These are phyloP conservation scores for Haemorhous mexicanus DNA, from an alignment of 2,113 vertebrate species.

Conservation along the genomic window DNA sequence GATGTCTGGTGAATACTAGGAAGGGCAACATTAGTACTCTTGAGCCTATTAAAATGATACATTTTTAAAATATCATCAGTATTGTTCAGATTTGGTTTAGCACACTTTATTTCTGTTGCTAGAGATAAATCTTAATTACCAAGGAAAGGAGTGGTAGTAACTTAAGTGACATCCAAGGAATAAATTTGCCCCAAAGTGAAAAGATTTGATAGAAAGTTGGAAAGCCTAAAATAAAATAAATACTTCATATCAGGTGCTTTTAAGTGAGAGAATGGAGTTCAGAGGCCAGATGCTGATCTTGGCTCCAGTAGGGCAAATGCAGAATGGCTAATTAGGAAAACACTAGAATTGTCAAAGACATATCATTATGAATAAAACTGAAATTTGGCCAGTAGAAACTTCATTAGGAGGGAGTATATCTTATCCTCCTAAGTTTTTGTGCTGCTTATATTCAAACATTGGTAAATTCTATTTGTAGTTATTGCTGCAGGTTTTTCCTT, in stretches of 20 bases:
- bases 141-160: background rate
- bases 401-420: background rate
- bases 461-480: background rate
- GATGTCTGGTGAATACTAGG: background rate
- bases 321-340: background rate
- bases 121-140: background rate
- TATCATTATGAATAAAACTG: background rate
- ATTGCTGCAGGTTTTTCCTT: background rate
- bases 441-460: background rate
- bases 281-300: slow-evolving; percentile 1
- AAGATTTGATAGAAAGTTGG: background rate
- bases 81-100: background rate
- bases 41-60: background rate
- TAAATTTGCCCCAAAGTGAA: background rate
- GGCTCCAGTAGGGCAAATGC: background rate
- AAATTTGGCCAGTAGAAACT: background rate
- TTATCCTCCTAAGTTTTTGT: background rate
- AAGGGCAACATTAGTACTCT: background rate
- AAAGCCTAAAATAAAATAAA: background rate
- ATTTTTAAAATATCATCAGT: background rate
- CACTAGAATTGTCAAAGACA: background rate
- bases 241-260: background rate
- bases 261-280: background rate
- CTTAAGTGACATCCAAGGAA: background rate
- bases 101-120: background rate